Percentiles rank a stretch among this genome's conserved stretches.
Conservation (phyloP, 2,888 invertebrate genomes). For the Thymelicus acteon region DNA sequence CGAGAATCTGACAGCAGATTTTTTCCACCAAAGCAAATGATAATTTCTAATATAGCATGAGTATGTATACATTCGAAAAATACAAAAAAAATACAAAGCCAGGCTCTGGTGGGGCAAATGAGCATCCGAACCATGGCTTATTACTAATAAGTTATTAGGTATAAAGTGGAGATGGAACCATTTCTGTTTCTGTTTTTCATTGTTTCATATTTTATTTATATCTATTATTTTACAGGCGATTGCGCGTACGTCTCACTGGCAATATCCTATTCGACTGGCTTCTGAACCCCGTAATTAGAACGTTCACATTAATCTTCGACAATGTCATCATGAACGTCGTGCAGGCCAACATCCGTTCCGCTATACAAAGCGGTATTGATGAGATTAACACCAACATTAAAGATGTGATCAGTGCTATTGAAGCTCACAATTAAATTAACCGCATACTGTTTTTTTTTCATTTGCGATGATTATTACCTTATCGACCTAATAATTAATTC, state of each 20-base stretch:
- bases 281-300: constrained; percentile 71
- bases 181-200: too few species aligned
- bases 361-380: constrained; percentile 59
- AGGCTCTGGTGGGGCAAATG: too few species aligned
- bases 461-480: neutral
- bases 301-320: constrained; percentile 77
- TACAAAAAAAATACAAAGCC: too few species aligned
- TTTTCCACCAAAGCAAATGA: too few species aligned
- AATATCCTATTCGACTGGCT: constrained; percentile 80
- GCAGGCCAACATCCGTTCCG: constrained; percentile 63
- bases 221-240: constrained; percentile 61
- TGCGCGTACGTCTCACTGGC: constrained; percentile 76
- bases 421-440: constrained; percentile 44
- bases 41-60: too few species aligned
- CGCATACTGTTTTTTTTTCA: neutral
- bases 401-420: constrained; percentile 56
- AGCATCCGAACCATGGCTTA: too few species aligned
- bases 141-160: too few species aligned
- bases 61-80: too few species aligned
- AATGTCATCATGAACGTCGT: constrained; percentile 73
- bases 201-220: too few species aligned
- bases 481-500: too few species aligned
- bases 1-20: too few species aligned
- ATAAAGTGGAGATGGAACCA: too few species aligned
- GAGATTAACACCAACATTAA: constrained; percentile 66